Evolutionary conservation across 2,888 invertebrate genomes (phyloP).

Genomic region (Coenonympha glycerion): DNA sequence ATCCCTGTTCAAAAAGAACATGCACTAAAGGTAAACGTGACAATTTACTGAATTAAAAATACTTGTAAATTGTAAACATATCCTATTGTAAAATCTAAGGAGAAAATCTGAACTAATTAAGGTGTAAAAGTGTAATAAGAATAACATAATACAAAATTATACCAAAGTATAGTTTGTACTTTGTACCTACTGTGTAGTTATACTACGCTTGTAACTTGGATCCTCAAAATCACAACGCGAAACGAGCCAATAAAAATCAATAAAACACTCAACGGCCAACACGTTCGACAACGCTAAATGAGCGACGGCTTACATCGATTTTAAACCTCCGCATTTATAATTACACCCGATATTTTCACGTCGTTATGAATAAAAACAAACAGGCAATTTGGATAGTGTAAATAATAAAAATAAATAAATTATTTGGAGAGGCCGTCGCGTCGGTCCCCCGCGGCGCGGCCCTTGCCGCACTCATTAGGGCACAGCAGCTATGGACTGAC

Average conservation of each 20-base stretch:
- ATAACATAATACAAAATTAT: not conserved
- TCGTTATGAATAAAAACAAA: constrained; percentile 71
- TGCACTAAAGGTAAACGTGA: too few species aligned
- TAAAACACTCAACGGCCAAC: constrained; percentile 62
- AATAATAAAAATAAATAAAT: constrained; percentile 73
- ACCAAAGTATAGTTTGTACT: not conserved
- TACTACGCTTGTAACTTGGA: not conserved
- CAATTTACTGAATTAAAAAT: too few species aligned
- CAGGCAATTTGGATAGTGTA: constrained; percentile 68
- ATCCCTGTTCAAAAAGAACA: too few species aligned
- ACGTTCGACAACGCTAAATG: constrained; percentile 44
- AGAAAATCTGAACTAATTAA: too few species aligned
- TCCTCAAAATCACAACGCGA: not conserved
- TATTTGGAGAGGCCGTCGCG: constrained; percentile 36
- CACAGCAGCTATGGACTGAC: constrained; percentile 22
- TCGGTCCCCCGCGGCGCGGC: constrained; percentile 50
- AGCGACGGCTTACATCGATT: constrained; percentile 59
- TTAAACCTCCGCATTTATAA: constrained; percentile 65
- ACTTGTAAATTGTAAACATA: too few species aligned
- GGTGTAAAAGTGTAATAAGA: not conserved
- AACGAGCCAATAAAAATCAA: constrained; percentile 51
- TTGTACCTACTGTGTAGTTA: not conserved
- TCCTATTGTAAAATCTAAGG: too few species aligned
- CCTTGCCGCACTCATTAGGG: constrained; percentile 30
- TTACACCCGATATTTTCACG: constrained; percentile 70